Percentiles rank a stretch among this genome's conserved stretches.
Evolutionary conservation across 2,888 invertebrate species (phyloP).

Genomic region (Germaria angustata): DNA sequence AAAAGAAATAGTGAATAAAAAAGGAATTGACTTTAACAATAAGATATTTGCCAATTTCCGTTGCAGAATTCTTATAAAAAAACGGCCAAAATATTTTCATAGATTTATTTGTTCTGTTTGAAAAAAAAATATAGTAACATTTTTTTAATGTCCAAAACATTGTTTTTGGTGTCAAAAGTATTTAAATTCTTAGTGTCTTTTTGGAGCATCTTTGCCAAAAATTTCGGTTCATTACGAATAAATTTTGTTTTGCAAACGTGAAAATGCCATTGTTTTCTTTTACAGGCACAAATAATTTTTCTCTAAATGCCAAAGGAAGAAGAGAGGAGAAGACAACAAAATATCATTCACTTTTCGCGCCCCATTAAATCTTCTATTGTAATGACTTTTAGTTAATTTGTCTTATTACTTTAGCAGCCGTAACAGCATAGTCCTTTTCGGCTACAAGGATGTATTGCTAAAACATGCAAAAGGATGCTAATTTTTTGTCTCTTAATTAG

Average conservation of each 20-base stretch:
- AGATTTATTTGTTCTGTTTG: conserved; percentile 34
- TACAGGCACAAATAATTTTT: not conserved
- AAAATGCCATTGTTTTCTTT: conserved; percentile 1
- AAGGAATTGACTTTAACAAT: conserved; percentile 65
- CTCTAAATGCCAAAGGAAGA: not conserved
- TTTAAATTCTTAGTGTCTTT: conserved; percentile 69
- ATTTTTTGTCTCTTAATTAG: conserved; percentile 62
- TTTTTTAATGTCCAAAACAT: conserved; percentile 76
- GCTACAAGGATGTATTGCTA: not conserved
- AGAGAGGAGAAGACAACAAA: conserved; percentile 7
- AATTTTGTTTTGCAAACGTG: conserved; percentile 51
- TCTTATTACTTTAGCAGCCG: conserved; percentile 57
- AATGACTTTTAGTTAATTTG: conserved; percentile 65
- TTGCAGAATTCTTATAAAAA: conserved; percentile 48
- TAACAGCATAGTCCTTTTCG: conserved; percentile 32
- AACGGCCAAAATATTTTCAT: conserved; percentile 32
- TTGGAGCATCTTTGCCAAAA: conserved; percentile 68
- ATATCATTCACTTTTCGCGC: conserved; percentile 64
- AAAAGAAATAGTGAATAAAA: conserved; percentile 65
- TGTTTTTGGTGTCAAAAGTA: conserved; percentile 76
- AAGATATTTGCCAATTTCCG: conserved; percentile 76
- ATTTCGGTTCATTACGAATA: conserved; percentile 60
- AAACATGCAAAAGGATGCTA: conserved; percentile 48
- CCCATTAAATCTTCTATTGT: conserved; percentile 65
- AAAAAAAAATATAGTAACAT: conserved; percentile 69